Evolutionary conservation across 2,113 vertebrate genomes (phyloP), one percentile per base, ranked within the genome.

Genomic region (Caranx ignobilis): DNA sequence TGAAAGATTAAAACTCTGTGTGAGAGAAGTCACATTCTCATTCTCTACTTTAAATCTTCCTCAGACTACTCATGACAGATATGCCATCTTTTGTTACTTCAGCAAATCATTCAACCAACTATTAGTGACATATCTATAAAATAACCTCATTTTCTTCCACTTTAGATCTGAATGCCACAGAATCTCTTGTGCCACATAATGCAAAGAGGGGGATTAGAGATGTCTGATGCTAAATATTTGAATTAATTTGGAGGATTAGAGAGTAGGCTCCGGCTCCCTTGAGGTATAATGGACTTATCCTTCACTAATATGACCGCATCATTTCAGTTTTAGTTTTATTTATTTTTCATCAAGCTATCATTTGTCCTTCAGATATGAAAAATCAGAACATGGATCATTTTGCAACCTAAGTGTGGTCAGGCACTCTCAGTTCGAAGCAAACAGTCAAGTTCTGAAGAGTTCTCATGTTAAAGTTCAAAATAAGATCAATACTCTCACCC

Each of bases 231-330:
- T 86, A 80, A 83, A 86, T 74, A 88, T 89, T 59, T 77, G 54
- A 88, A 88, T 87, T 71, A 82, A 87, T 90, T 88, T 67, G 61
- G 56, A 32, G 78, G 77, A 88, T 89, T 89, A 82, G 48, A 47
- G 64, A 79, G 64, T 2, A 62, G 35, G 32, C 73, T 71, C 63
- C 18, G 34, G 45, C 64, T 88, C 83, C 41, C 64, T 62, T 0
- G 75, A 81, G 81, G 67, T 60, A 69, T 69, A 87, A 83, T 87
- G 52, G 60, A 85, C 19, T 87, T 87, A 75, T 82, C 78, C 67
- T 62, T 81, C 56, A 70, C 54, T 87, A 63, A 86, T 76, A 87
- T 82, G 71, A 69, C 72, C 9, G 19, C 41, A 50, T 84, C 43
- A 26, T 62, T 52, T 71, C 26, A 41, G 41, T 77, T 67, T 21